A percentile compares a stretch with the other conserved stretches of the same genome.
Evolutionary conservation across 2,888 invertebrate species (phyloP).

Genomic region (Tetranychus truncatus): DNA sequence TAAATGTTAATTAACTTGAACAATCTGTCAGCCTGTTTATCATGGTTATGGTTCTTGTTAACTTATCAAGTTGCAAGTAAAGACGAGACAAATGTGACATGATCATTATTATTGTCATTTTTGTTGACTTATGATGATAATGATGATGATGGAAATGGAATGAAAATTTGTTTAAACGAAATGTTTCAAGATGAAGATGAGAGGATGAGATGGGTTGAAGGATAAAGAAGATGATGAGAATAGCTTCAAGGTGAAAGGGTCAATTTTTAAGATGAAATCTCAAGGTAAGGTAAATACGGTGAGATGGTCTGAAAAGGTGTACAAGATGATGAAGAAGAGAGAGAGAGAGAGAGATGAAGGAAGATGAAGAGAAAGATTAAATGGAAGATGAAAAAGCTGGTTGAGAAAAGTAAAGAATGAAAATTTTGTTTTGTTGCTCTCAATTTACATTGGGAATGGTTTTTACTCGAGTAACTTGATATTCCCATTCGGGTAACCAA

Average conservation of each 20-base stretch:
- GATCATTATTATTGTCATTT: neutral
- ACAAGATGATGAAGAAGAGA: constrained; percentile 10
- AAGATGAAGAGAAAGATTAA: neutral
- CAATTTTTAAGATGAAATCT: neutral
- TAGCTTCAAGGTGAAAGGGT: neutral
- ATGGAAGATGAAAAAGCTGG: too few relatives aligned
- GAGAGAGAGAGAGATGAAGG: constrained; percentile 11
- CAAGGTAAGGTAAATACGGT: neutral
- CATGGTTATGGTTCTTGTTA: neutral
- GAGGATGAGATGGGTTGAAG: neutral
- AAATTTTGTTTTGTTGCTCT: too few relatives aligned
- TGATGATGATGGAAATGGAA: neutral
- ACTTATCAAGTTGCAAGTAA: too few relatives aligned
- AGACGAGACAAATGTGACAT: neutral
- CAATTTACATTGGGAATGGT: too few relatives aligned
- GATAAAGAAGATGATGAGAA: neutral
- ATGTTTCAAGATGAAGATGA: constrained; percentile 8
- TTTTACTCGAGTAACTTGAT: too few relatives aligned
- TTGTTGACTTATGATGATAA: neutral
- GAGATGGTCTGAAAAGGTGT: neutral
- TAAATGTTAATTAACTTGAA: too few relatives aligned
- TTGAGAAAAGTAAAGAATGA: too few relatives aligned
- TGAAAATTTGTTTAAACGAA: neutral
- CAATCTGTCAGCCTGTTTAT: neutral
- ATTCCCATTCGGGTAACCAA: too few relatives aligned